Evolutionary conservation across 2,888 invertebrate species (phyloP).

Genomic region (Campoletis raptor): DNA sequence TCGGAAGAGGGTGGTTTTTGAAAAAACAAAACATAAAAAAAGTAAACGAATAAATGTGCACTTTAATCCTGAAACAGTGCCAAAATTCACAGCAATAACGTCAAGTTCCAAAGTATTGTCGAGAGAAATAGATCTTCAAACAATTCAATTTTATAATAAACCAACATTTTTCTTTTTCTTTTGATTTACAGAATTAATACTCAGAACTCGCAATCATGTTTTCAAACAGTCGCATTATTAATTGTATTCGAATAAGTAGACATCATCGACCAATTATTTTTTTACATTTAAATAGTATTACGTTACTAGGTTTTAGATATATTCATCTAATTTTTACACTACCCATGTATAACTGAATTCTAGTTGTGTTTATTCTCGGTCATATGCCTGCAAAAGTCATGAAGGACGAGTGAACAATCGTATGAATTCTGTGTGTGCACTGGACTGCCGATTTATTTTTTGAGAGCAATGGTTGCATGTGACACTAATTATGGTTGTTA

Average conservation of each 20-base stretch:
- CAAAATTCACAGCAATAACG: constrained; percentile 38
- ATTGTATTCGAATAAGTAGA: constrained; percentile 42
- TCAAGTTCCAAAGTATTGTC: constrained; percentile 17
- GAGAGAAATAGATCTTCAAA: constrained; percentile 21
- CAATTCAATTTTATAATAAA: constrained; percentile 22
- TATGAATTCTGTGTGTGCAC: constrained; percentile 28
- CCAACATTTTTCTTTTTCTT: not conserved
- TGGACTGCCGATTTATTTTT: constrained; percentile 46
- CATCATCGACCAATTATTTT: constrained; percentile 64
- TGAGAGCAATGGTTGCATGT: constrained; percentile 15
- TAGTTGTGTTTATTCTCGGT: constrained; percentile 42
- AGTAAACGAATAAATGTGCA: constrained; percentile 24
- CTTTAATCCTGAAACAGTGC: constrained; percentile 50
- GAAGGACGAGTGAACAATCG: constrained; percentile 28
- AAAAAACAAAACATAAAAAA: constrained; percentile 1
- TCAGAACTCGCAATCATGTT: constrained; percentile 35
- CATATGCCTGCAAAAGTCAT: constrained; percentile 36
- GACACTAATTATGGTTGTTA: constrained; percentile 41
- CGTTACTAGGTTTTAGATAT: constrained; percentile 40
- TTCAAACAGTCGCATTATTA: constrained; percentile 10
- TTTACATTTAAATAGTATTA: constrained; percentile 64
- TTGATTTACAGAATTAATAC: constrained; percentile 17
- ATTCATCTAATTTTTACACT: constrained; percentile 39
- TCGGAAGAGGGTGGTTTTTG: constrained; percentile 34
- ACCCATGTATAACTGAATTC: constrained; percentile 15